A percentile compares a stretch with the other conserved stretches of the same genome.
Conservation (phyloP, 2,113 vertebrate species). For the Promerops cafer region DNA sequence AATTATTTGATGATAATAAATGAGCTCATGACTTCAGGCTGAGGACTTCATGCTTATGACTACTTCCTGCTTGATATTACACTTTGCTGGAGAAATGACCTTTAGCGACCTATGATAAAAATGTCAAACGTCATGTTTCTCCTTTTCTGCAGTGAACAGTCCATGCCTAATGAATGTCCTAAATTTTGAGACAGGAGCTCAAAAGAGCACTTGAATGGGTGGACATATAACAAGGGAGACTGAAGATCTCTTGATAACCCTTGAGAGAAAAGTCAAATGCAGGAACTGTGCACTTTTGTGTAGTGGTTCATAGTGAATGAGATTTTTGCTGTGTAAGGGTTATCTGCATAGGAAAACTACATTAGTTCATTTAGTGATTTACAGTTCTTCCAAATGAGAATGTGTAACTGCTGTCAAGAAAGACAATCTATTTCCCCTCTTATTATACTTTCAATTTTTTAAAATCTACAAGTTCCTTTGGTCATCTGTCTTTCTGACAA, state of each 20-base stretch:
- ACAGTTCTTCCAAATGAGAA: background rate
- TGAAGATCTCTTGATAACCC: background rate
- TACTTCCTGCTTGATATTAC: background rate
- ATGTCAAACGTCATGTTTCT: background rate
- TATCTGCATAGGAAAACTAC: background rate
- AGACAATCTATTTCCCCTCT: background rate
- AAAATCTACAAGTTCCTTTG: background rate
- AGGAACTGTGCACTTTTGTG: background rate
- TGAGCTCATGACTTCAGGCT: background rate
- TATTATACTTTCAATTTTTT: background rate
- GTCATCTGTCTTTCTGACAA: background rate
- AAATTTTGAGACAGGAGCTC: background rate
- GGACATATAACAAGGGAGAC: background rate
- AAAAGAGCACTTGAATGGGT: background rate
- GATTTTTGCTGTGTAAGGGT: background rate
- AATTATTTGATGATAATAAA: background rate
- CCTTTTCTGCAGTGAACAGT: background rate
- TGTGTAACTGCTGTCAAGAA: background rate
- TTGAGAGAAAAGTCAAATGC: background rate
- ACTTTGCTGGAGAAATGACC: background rate
- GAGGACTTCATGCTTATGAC: background rate
- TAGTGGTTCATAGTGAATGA: background rate
- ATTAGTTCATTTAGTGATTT: background rate
- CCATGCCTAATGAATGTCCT: background rate
- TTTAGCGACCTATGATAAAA: conserved; percentile 27